Percentiles rank a stretch among this genome's conserved stretches.
Conservation (phyloP, 2,113 vertebrate genomes). For the Phyllopteryx taeniolatus region DNA sequence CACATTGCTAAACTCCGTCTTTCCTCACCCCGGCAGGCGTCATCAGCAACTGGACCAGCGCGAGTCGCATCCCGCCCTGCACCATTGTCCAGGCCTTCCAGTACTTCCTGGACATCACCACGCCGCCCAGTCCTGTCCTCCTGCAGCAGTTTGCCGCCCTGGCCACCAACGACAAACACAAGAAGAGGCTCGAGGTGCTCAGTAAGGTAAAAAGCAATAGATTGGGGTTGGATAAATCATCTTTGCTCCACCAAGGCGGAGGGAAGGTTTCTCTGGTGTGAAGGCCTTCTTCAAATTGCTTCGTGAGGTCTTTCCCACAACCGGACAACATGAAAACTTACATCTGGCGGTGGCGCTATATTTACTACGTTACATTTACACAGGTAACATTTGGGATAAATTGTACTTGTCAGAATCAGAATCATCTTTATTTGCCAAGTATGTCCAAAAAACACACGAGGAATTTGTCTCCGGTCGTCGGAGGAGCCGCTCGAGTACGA, state of each 20-base stretch:
- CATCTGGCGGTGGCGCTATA: no score
- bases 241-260: not conserved
- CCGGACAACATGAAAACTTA: no score
- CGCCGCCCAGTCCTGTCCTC: conserved; percentile 87
- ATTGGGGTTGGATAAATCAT: not conserved
- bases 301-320: no score
- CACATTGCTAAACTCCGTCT: conserved; percentile 3
- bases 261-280: no score
- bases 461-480: no score
- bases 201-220: conserved; percentile 81
- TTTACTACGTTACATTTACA: no score
- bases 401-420: no score
- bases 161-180: conserved; percentile 88
- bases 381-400: no score
- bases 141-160: conserved; percentile 92
- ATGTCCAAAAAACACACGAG: no score
- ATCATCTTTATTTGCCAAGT: no score
- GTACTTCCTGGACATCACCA: conserved; percentile 96
- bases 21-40: conserved; percentile 74
- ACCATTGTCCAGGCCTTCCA: conserved; percentile 96
- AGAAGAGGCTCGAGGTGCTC: conserved; percentile 85
- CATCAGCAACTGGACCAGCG: conserved; percentile 94
- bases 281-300: no score
- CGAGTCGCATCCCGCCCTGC: conserved; percentile 88
- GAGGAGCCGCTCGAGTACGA: no score